Evolutionary conservation across 2,113 vertebrate genomes (phyloP).

Genomic region (Quiscalus mexicanus): DNA sequence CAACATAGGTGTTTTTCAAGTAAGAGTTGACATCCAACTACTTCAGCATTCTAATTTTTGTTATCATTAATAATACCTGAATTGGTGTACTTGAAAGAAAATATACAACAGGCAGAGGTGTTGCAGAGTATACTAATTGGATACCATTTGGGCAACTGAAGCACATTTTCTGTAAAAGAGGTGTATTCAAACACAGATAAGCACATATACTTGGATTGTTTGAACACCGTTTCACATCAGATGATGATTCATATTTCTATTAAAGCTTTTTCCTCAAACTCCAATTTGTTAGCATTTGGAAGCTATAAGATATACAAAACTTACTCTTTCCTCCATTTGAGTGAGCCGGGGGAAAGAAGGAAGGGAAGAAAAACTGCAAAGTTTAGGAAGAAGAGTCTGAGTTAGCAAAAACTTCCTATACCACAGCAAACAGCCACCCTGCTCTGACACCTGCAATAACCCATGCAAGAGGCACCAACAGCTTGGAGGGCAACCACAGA

Average conservation of each 20-base stretch:
- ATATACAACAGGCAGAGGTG: neutral
- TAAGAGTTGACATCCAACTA: conserved; percentile 36
- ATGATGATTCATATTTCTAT: neutral
- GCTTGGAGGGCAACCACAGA: neutral
- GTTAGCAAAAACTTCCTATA: neutral
- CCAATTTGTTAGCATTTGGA: neutral
- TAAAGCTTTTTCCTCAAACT: conserved; percentile 14
- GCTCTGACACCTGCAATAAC: neutral
- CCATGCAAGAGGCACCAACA: neutral
- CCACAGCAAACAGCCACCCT: neutral
- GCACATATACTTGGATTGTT: neutral
- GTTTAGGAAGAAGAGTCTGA: neutral
- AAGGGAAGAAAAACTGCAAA: neutral
- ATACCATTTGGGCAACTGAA: conserved; percentile 49
- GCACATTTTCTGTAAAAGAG: conserved; percentile 46
- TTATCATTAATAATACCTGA: conserved; percentile 43
- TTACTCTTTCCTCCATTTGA: neutral
- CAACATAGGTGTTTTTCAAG: neutral
- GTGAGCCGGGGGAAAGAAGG: neutral
- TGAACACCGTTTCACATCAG: neutral
- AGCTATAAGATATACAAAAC: neutral
- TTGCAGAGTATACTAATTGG: conserved; percentile 27
- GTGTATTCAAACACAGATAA: conserved; percentile 40
- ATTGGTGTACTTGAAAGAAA: conserved; percentile 53
- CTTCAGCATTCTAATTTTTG: conserved; percentile 38